A percentile compares a stretch with the other conserved stretches of the same genome.
These are phyloP conservation scores for Falco rusticolus DNA, from an alignment of 2,797 vertebrate genomes.

Conservation along the genomic window DNA sequence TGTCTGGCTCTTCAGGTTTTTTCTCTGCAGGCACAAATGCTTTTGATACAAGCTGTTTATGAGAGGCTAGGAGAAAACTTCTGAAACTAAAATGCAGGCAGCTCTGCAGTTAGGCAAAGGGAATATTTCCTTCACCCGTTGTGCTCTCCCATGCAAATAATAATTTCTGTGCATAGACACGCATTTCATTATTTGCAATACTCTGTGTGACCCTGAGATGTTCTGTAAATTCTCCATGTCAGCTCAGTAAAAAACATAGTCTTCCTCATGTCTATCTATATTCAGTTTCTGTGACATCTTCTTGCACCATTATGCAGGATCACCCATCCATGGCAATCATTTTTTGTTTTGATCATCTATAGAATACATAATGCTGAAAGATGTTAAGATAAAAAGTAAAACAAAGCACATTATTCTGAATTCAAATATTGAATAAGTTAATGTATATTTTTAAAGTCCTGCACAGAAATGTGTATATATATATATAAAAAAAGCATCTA, in stretches of 20 bases:
- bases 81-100: not conserved
- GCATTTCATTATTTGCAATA: not conserved
- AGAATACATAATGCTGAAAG: not conserved
- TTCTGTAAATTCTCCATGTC: not conserved
- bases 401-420: not conserved
- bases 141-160: not conserved
- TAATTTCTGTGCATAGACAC: not conserved
- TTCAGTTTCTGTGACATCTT: not conserved
- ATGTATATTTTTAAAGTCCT: not conserved
- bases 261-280: not conserved
- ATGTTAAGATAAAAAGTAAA: not conserved
- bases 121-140: not conserved
- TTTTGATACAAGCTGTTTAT: not conserved
- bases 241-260: not conserved
- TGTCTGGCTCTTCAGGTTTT: not conserved
- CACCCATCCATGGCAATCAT: not conserved
- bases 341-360: conserved; percentile 26
- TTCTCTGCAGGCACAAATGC: not conserved
- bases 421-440: not conserved
- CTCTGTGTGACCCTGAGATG: not conserved
- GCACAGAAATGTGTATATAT: not conserved
- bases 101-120: not conserved
- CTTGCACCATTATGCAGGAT: not conserved
- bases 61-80: not conserved
- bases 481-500: not conserved